A percentile compares a stretch with the other conserved stretches of the same genome.
Evolutionary conservation across 2,797 vertebrate species (phyloP).

Genomic region (Amazona finschi): DNA sequence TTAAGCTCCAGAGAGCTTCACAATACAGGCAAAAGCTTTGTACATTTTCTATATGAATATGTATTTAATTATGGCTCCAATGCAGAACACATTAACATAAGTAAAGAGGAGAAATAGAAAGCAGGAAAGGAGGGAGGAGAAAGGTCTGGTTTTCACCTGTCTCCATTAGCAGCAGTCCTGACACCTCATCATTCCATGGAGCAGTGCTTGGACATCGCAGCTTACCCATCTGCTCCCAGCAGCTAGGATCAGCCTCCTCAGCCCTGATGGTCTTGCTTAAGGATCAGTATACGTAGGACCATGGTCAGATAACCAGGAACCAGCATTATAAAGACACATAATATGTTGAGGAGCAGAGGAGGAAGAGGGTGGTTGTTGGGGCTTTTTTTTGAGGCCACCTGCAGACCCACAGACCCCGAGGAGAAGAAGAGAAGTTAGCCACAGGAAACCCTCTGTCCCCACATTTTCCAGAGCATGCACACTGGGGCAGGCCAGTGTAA

Average conservation of each 20-base stretch:
- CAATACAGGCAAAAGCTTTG: slow-evolving; percentile 39
- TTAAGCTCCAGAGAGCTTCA: slow-evolving; percentile 40
- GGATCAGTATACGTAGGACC: neutral
- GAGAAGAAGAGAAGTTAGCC: neutral
- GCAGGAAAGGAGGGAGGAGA: slow-evolving; percentile 13
- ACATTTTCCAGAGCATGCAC: neutral
- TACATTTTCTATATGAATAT: slow-evolving; percentile 33
- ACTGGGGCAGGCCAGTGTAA: rapidly evolving
- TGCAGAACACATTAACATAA: slow-evolving; percentile 61
- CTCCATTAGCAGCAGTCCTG: neutral
- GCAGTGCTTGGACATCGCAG: neutral
- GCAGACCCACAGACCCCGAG: neutral
- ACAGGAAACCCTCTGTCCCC: neutral
- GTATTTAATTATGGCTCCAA: slow-evolving; percentile 44
- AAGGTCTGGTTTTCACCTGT: slow-evolving; percentile 18
- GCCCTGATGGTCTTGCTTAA: neutral
- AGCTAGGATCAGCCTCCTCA: neutral
- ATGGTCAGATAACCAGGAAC: neutral
- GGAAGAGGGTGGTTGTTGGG: neutral
- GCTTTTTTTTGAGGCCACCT: neutral
- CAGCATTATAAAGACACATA: neutral
- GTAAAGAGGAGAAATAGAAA: slow-evolving; percentile 54
- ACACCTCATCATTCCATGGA: neutral
- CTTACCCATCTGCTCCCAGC: neutral
- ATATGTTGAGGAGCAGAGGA: neutral